These are phyloP conservation scores for Urocyon cinereoargenteus DNA, from an alignment of 2,797 vertebrate genomes.

Conservation along the genomic window DNA sequence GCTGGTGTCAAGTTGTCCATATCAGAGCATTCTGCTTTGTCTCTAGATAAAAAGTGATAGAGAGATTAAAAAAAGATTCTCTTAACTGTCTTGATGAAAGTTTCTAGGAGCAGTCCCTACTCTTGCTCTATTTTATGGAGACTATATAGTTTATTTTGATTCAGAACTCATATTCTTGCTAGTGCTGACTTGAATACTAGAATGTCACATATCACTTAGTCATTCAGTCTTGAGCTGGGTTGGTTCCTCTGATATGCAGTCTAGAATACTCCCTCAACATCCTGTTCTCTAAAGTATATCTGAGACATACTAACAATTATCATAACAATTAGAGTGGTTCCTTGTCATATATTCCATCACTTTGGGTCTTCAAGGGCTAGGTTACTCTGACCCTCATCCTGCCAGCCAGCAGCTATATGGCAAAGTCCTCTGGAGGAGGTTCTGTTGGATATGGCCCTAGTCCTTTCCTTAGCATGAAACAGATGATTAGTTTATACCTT, in stretches of 20 bases:
- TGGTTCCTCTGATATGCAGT: neutral
- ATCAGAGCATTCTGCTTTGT: neutral
- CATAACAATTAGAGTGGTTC: neutral
- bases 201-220: neutral
- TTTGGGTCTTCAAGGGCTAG: neutral
- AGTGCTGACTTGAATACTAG: neutral
- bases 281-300: neutral
- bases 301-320: neutral
- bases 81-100: neutral
- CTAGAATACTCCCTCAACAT: neutral
- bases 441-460: neutral
- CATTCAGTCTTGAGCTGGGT: neutral
- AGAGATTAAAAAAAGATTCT: neutral
- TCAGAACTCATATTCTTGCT: neutral
- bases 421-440: neutral
- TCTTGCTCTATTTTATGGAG: neutral
- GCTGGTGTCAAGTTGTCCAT: neutral
- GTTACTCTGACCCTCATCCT: neutral
- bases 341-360: neutral
- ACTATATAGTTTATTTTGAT: neutral
- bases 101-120: neutral
- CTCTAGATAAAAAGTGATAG: neutral
- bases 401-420: neutral
- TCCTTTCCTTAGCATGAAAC: neutral
- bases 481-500: neutral